phyloP scores from a whole-genome alignment of 2,113 vertebrate genomes.

The Pseudonaja textilis region DNA sequence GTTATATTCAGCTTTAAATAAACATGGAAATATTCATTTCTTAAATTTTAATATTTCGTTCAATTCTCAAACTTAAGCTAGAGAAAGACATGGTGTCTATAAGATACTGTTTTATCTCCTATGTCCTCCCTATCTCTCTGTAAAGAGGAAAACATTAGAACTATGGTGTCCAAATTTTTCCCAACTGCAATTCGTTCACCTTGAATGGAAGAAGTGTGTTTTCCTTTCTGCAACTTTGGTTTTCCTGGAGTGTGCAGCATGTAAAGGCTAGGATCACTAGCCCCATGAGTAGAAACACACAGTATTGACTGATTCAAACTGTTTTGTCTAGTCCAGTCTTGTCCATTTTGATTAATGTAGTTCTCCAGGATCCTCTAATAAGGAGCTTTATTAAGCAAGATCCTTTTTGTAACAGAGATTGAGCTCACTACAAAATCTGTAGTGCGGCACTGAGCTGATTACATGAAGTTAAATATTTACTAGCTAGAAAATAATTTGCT shows the following conservation, averaged over 20 bases:
- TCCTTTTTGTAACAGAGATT: background rate
- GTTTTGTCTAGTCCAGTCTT: background rate
- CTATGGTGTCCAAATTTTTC: background rate
- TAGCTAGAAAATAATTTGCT: background rate
- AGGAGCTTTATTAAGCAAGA: background rate
- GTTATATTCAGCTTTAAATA: background rate
- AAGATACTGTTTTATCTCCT: background rate
- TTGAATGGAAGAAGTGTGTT: background rate
- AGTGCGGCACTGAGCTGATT: background rate
- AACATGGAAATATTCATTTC: background rate
- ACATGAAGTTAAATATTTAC: background rate
- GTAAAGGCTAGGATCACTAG: background rate
- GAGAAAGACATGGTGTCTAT: background rate
- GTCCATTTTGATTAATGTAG: background rate
- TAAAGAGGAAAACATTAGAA: background rate
- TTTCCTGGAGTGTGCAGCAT: background rate
- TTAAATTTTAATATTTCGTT: no score
- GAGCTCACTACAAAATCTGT: background rate
- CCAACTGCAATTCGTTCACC: background rate
- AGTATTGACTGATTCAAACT: background rate
- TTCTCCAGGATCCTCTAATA: background rate
- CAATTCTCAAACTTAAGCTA: background rate
- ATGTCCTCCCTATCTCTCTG: background rate
- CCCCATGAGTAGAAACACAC: background rate
- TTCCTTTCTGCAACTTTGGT: background rate